Base-by-base conservation (phyloP, 1,140 invertebrate genomes). In the Rhopalosiphum padi region DNA sequence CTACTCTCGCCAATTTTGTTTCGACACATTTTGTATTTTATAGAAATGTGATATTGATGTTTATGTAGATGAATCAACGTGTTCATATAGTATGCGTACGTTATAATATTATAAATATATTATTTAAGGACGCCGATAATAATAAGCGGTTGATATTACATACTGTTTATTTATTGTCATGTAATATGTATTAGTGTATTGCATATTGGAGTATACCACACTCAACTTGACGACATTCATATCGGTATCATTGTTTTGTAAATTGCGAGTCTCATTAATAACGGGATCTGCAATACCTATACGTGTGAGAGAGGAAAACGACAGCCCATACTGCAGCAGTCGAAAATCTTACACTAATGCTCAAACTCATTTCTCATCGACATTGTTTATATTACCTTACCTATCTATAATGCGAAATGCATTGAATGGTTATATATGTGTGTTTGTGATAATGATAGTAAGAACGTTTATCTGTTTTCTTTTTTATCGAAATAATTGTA, bases 181-280 rank as follows among this genome's bases (percentile, higher is more conserved):
- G 23, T 30, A 46, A 46, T 46, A 3, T 41, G 7, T 46, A 9
- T 46, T 46, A 46, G 46, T 46, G 46, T 51, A 30, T 60, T 60
- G 30, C 55, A n/a, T 18, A 68, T 68, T 18, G 30, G 15, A n/a
- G 21, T 18, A 82, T 5, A 25, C 83, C 35, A 11, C 23, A 15
- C 51, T 41, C 55, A 60, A 90, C 53, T 41, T 53, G 53, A 30
- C 41, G 88, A 60, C 53, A 90, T 41, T 68, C 53, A 43, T 15
- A 86, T 86, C 85, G 85, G 30, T n/a, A 68, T 68, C 60, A 68
- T 68, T 22, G 87, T 90, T 51, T 41, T 11, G 53, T 37, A 60
- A 90, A 90, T 90, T 60, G 46, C 88, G 23, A 30, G 88, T 55
- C 51, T 90, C 88, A 55, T 90, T 43, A 90, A 90, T 90, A 90